A percentile compares a stretch with the other conserved stretches of the same genome.
phyloP scores from a whole-genome alignment of 2,888 invertebrate species.

The Rotaria socialis region DNA sequence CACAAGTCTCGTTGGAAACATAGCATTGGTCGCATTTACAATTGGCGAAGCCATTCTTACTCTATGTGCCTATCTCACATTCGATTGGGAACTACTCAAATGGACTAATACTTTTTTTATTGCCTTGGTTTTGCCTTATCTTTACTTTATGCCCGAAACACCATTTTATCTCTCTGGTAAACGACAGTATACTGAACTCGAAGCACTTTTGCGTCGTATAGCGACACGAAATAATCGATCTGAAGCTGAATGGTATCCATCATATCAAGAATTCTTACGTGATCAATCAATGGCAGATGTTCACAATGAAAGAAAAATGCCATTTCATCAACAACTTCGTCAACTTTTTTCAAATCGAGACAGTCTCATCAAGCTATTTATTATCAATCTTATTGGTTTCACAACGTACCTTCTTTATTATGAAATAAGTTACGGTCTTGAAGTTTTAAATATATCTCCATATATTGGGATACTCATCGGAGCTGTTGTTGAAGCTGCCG shows the following conservation, averaged over 20 bases:
- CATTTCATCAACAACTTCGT: neutral
- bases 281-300: neutral
- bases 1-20: neutral
- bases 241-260: neutral
- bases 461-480: conserved; percentile 7
- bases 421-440: neutral
- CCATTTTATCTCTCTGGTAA: neutral
- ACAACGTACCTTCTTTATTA: neutral
- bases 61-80: neutral
- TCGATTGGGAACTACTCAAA: neutral
- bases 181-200: neutral
- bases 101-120: neutral
- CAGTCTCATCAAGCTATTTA: neutral
- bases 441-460: neutral
- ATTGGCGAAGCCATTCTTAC: neutral
- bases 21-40: neutral
- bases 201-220: neutral
- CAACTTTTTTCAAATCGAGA: neutral
- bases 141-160: conserved; percentile 16
- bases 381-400: neutral
- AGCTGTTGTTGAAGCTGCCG: conserved; percentile 3
- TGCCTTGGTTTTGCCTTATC: neutral
- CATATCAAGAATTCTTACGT: neutral
- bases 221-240: neutral
- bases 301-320: neutral